Percentiles rank a stretch among this genome's conserved stretches.
These are phyloP conservation scores for Neolamprologus toae DNA, from an alignment of 2,113 vertebrate genomes.

Conservation along the genomic window DNA sequence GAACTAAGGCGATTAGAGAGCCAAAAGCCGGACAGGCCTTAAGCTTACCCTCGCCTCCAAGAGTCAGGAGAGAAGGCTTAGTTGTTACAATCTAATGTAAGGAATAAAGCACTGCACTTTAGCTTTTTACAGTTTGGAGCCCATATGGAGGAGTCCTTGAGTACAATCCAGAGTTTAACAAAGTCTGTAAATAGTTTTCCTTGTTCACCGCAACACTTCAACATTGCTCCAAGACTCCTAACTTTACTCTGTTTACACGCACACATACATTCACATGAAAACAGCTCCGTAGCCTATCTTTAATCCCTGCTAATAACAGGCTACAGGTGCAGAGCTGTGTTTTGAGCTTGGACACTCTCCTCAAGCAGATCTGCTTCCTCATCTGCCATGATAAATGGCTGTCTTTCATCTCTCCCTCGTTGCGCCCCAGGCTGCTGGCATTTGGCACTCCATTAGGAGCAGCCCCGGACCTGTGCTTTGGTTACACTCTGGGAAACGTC, in stretches of 20 bases:
- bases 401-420: constrained; percentile 46
- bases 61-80: neutral
- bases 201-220: neutral
- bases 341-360: constrained; percentile 23
- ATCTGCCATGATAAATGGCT: constrained; percentile 39
- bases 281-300: neutral
- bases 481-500: constrained; percentile 32
- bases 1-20: constrained; percentile 38
- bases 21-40: neutral
- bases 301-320: constrained; percentile 31
- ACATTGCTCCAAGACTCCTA: neutral
- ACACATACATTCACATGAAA: neutral
- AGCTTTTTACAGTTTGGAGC: neutral
- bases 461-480: constrained; percentile 20
- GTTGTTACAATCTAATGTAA: neutral
- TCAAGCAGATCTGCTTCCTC: constrained; percentile 38
- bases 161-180: neutral
- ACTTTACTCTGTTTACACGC: neutral
- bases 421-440: constrained; percentile 13
- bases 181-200: neutral
- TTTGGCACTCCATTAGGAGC: constrained; percentile 37
- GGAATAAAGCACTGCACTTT: neutral
- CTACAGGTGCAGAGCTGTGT: constrained; percentile 49
- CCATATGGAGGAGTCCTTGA: neutral
- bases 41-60: neutral